Evolutionary conservation across 2,888 invertebrate species (phyloP), one percentile per base, ranked within the genome.

Genomic region (Conchocele bisecta): DNA sequence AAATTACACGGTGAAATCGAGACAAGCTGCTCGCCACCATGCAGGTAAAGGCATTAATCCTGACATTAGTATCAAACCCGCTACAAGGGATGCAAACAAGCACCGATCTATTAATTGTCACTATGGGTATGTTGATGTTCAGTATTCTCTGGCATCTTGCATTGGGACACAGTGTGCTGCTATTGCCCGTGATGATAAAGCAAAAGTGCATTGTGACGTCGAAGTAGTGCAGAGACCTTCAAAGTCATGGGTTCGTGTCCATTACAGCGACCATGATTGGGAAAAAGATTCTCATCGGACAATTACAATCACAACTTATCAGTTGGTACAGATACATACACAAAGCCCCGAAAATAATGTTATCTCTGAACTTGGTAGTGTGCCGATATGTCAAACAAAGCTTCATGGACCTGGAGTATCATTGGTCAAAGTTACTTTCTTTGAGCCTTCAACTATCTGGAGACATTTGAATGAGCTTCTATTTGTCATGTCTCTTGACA

Each of bases 271-370:
- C 28, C 63, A 63, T 20, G 63, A 63, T 44, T 63, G 54, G 63
- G 63, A 63, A 35, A 63, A 63, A 54, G 63, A 54, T 44, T 63
- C 51, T n/a, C n/a, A n/a, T n/a, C n/a, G 59, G 28, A 59, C 59
- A 33, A 26, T 58, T 15, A 39, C 41, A 20, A 59, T 66, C 17
- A 58, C 66, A 22, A 59, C 58, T 17, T 59, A 66, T 48, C 58
- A 58, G 66, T 24, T 66, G 9, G 29, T 15, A 46, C 3, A 13
- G 22, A 24, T 28, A 5, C 46, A 13, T 13, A 17, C 28, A 9
- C 11, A 13, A 46, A 20, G 46, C 28, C 58, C 41, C 41, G 42
- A 24, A 24, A 37, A 50, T 20, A 66, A 56, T 50, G 31, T 35
- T 48, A 24, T 22, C 48, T 33, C 46, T 7, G 20, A n/a, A 20